Percentiles rank a stretch among this genome's conserved stretches.
These are phyloP conservation scores for Hoplostethus mediterraneus DNA, from an alignment of 2,797 vertebrate genomes.

Conservation along the genomic window DNA sequence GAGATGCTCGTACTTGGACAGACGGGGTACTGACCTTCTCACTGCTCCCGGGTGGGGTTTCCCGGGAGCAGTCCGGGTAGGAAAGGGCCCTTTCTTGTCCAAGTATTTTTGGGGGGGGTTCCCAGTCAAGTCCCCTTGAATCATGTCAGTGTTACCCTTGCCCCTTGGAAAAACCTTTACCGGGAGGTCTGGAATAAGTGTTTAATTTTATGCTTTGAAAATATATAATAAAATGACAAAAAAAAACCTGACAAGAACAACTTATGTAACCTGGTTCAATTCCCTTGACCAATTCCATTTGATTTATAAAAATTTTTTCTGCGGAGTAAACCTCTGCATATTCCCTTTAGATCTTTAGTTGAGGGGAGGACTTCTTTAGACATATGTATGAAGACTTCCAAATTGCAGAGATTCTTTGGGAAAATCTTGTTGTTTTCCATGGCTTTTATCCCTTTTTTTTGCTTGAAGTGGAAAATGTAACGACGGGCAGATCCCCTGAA, in stretches of 20 bases:
- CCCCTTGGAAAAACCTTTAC: constrained; percentile 50
- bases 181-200: constrained; percentile 49
- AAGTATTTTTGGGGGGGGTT: constrained; percentile 38
- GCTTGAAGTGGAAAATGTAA: neutral
- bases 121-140: too few relatives aligned
- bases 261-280: constrained; percentile 22
- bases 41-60: constrained; percentile 42
- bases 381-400: neutral
- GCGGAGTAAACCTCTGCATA: neutral
- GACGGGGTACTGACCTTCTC: constrained; percentile 47
- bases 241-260: neutral
- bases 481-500: constrained; percentile 28
- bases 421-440: neutral
- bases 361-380: constrained; percentile 9
- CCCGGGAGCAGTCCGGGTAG: constrained; percentile 43
- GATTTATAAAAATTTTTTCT: neutral
- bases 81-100: constrained; percentile 41
- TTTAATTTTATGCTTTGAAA: too few relatives aligned
- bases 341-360: constrained; percentile 13
- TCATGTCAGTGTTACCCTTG: constrained; percentile 56
- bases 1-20: constrained; percentile 15
- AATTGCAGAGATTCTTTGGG: neutral
- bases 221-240: too few relatives aligned
- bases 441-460: too few relatives aligned
- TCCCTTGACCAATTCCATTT: accelerated